Base-by-base conservation (phyloP, 2,888 invertebrate species). In the Hirtodrosophila confusa region DNA sequence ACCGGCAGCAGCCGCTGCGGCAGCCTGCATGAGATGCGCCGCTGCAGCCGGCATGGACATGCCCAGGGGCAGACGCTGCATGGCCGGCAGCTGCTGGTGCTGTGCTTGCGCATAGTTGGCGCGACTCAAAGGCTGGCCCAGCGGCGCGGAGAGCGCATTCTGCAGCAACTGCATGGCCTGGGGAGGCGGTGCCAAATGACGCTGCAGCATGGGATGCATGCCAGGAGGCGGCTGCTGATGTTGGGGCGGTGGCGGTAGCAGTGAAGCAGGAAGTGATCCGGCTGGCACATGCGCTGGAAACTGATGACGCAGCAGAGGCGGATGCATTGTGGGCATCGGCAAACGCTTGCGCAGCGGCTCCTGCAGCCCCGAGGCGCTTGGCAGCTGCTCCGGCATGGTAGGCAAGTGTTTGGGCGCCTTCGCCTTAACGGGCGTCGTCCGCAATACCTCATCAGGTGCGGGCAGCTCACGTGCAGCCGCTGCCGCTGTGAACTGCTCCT, bases 401-500 rank as follows among this genome's bases (percentile, higher is more conserved):
- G 75, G 17, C 17, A 37, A 3, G 0, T 45, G 43, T 49, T 86
- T 88, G 11, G 71, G 24, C 8, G 48, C 27, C 54, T 80, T 78
- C 0, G 75, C 4, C 33, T 83, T 85, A 7, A 31, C 41, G 6
- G 75, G 69, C 23, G 78, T 65, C 0, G 87, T 76, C 1, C 89
- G 86, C n/a, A 90, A 31, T 11, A 90, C 86, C 31, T 90, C 90
- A 44, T 88, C 89, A 3, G 93, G 72, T 2, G 93, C 89, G 49
- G 93, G 93, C 7, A 92, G 70, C 37, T 93, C 93, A 43, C 93
- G 93, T 0, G 90, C 93, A 11, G 93, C 92, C 33, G 93, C 93
- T 0, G 93, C 93, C 43, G 93, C 93, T 43, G 93, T 93, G 60
- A 94, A 94, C 70, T 94, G 94, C 47, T 93, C 93, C 67, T 94